Conservation (phyloP, 2,113 vertebrate species). For the Xerus inauris region DNA sequence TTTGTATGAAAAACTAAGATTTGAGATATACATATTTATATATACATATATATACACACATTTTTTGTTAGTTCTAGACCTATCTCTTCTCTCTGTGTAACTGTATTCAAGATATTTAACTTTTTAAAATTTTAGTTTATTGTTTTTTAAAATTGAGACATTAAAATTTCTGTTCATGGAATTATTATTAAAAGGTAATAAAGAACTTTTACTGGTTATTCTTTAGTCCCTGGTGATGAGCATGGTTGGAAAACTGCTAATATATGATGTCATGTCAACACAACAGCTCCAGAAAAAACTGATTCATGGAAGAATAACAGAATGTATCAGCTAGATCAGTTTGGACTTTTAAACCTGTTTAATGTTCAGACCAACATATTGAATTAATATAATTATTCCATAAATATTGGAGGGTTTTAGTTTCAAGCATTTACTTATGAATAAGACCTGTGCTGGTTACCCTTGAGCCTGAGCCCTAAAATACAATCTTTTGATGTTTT, state of each 20-base stretch:
- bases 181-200: background rate
- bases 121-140: background rate
- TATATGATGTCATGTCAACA: background rate
- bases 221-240: background rate
- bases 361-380: background rate
- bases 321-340: background rate
- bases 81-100: background rate
- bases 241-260: background rate
- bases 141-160: background rate
- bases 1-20: background rate
- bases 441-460: background rate
- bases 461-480: background rate
- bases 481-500: background rate
- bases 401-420: background rate
- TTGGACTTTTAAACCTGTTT: background rate
- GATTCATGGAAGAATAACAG: background rate
- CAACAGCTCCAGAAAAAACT: background rate
- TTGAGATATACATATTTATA: no score
- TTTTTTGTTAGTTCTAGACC: background rate
- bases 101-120: background rate
- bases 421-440: background rate
- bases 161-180: background rate
- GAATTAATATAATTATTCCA: background rate
- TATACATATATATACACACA: no score
- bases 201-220: background rate